These are phyloP conservation scores for Tetragnatha montana DNA, from an alignment of 2,888 invertebrate species.

Conservation along the genomic window DNA sequence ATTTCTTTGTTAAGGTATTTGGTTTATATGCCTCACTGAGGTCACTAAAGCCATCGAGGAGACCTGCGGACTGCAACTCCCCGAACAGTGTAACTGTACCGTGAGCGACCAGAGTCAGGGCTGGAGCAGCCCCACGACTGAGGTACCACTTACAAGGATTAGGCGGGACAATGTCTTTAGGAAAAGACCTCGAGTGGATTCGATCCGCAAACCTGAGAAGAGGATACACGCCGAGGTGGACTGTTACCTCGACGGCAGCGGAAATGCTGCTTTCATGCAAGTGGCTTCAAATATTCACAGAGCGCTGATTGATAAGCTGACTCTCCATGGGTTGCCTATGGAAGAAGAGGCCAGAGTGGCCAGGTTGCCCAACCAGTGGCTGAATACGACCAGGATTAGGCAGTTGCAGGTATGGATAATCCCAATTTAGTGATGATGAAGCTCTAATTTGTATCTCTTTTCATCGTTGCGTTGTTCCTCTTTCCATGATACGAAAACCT, in stretches of 20 bases:
- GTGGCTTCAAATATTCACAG: neutral
- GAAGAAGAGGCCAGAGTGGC: constrained; percentile 1
- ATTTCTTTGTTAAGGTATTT: too few relatives aligned
- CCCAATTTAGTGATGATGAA: neutral
- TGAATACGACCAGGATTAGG: constrained; percentile 4
- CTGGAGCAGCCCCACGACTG: too few relatives aligned
- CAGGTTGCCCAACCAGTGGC: neutral
- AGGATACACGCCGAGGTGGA: neutral
- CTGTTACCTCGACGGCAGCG: neutral
- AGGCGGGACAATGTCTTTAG: too few relatives aligned
- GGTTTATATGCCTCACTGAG: too few relatives aligned
- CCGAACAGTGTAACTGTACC: too few relatives aligned
- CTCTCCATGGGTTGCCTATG: neutral
- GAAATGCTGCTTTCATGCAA: neutral
- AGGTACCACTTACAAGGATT: too few relatives aligned
- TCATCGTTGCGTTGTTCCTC: neutral
- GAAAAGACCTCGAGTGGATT: too few relatives aligned
- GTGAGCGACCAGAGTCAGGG: too few relatives aligned
- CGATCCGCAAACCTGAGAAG: too few relatives aligned
- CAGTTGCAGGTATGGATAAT: constrained; percentile 20
- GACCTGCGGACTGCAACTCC: too few relatives aligned
- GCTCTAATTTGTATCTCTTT: neutral
- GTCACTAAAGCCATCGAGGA: too few relatives aligned
- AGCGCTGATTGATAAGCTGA: constrained; percentile 9
- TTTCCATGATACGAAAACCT: too few relatives aligned